Percentiles rank a stretch among this genome's conserved stretches.
Evolutionary conservation across 2,113 vertebrate species (phyloP).

Genomic region (Trogon melanurus): DNA sequence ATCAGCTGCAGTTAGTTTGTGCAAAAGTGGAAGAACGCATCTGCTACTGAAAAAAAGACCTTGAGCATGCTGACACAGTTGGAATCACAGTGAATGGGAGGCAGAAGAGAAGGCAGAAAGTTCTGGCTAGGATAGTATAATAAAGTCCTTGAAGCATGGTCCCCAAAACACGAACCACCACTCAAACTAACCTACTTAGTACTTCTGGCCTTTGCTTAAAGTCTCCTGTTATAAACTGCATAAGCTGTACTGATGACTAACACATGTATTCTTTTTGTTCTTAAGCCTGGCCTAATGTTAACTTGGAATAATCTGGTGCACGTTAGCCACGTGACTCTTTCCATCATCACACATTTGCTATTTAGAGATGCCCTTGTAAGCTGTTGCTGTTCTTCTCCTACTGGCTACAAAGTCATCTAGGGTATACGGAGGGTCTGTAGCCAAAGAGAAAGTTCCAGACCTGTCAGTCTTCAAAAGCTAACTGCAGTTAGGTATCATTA

Average conservation of each 20-base stretch:
- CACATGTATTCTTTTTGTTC: neutral
- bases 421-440: neutral
- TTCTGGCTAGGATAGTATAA: neutral
- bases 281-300: too few relatives aligned
- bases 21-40: slow-evolving; percentile 4
- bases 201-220: neutral
- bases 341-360: rapidly evolving
- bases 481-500: neutral
- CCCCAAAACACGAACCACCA: neutral
- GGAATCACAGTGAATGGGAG: neutral
- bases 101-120: neutral
- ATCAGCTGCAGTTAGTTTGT: slow-evolving; percentile 52
- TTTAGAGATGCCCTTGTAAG: neutral
- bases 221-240: neutral
- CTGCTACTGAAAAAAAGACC: neutral
- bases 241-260: neutral
- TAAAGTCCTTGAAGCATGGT: neutral
- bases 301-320: too few relatives aligned
- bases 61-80: neutral
- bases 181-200: neutral
- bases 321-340: neutral
- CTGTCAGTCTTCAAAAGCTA: neutral
- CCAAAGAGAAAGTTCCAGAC: neutral
- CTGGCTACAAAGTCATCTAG: neutral
- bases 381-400: neutral